phyloP scores from a whole-genome alignment of 2,888 invertebrate genomes.

The Apotomis capreana region DNA sequence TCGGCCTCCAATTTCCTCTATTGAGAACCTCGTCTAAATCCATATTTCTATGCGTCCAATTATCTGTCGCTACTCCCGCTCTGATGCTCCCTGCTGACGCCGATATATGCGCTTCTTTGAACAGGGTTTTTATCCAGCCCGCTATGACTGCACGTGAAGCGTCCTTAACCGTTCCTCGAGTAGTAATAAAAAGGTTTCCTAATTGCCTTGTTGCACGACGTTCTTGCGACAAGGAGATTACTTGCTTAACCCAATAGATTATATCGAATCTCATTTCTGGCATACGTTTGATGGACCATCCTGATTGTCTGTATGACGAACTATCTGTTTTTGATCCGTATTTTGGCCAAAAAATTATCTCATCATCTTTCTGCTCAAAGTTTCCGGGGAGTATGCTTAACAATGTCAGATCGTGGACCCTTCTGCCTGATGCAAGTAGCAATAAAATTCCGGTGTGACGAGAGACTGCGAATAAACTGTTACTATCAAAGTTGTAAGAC shows the following conservation, averaged over 20 bases:
- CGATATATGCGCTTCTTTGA: constrained; percentile 8
- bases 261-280: background rate
- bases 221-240: background rate
- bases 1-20: constrained; percentile 5
- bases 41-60: background rate
- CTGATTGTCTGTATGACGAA: background rate
- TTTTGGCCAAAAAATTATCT: background rate
- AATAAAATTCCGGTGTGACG: constrained; percentile 31
- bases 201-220: background rate
- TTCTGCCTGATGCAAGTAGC: constrained; percentile 41
- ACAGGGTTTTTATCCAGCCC: constrained; percentile 9
- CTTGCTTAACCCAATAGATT: background rate
- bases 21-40: background rate
- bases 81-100: constrained; percentile 4
- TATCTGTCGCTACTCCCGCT: constrained; percentile 1
- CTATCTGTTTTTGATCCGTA: constrained; percentile 16
- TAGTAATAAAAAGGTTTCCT: constrained; percentile 1
- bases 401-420: constrained; percentile 43
- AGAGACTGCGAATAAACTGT: background rate
- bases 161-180: background rate
- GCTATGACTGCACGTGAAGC: constrained; percentile 12
- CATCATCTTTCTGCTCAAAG: constrained; percentile 6
- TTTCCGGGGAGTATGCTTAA: constrained; percentile 1
- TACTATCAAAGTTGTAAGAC: background rate
- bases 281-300: background rate